Evolutionary conservation across 1,140 invertebrate genomes (phyloP), one percentile per base, ranked within the genome.

Genomic region (Cotesia typhae): DNA sequence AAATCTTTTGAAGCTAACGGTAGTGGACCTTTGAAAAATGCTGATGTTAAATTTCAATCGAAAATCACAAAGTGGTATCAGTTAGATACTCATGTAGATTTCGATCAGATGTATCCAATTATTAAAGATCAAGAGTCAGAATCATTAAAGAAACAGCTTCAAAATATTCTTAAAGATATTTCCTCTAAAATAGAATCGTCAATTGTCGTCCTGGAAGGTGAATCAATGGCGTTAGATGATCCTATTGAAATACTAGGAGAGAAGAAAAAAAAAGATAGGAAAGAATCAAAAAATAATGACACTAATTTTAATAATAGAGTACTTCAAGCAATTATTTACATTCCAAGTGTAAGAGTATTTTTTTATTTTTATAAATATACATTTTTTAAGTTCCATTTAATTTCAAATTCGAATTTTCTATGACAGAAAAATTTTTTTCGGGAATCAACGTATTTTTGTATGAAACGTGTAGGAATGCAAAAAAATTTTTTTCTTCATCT

Each of bases 81-180:
- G 77, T 80, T 94, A n/a, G 89, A 93, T 77, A 91, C 92, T 75
- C 86, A 90, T 74, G 88, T 92, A 79, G 90, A 92, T 78, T 89
- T 94, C 80, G 90, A 94, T 84, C 87, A 90, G 77, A 80, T 90
- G 41, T 91, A 92, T 80, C 88, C 90, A 53, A 89, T 92, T 55
- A 83, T 88, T 73, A 85, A 88, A 28, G 87, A 89, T 71, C 86
- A 89, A 76, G 85, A 86, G 80, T 87, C 88, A 35, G 86, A 89
- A 74, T 89, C 89, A 53, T 88, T 92, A 4, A 90, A 90, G 75
- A 90, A 90, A 82, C 90, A 92, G 77, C 88, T 93, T 78, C 89
- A 92, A 82, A 78, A 84, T 64, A 85, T 84, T 70, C 74, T 87
- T 14, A 75, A 78, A 67, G 76, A 67, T 57, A 75, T 80, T 36